These are phyloP conservation scores for Ferdinandea cuprea DNA, from an alignment of 2,888 invertebrate genomes.

Conservation along the genomic window DNA sequence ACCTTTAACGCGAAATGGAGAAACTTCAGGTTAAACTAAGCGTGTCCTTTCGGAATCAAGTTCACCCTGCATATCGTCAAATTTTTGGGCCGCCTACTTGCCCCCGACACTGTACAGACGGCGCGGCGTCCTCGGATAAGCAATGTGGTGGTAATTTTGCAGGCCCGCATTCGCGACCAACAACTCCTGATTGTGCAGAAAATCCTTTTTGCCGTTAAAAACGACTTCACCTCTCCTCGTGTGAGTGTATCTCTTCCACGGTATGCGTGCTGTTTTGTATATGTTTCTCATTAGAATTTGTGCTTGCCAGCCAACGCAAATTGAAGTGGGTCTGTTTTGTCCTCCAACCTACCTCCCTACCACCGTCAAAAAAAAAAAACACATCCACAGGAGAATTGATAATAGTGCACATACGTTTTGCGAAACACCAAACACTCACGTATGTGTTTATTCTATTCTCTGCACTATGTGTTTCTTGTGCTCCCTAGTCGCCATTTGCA, in stretches of 20 bases:
- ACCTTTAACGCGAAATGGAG: no score
- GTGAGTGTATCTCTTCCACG: background rate
- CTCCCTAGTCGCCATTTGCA: slow-evolving; percentile 69
- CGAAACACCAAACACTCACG: slow-evolving; percentile 29
- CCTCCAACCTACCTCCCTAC: slow-evolving; percentile 17
- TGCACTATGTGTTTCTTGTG: slow-evolving; percentile 27
- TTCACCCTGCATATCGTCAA: no score
- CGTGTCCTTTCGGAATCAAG: no score
- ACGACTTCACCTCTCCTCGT: slow-evolving; percentile 23
- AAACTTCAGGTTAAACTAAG: no score
- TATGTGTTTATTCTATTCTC: slow-evolving; percentile 27
- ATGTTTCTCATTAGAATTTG: slow-evolving; percentile 58
- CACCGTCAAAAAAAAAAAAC: no score
- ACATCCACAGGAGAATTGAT: slow-evolving; percentile 61
- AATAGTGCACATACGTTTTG: slow-evolving; percentile 40
- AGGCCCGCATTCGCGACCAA: slow-evolving; percentile 42
- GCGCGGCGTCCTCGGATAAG: no score
- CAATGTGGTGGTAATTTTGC: background rate
- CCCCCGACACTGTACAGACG: no score
- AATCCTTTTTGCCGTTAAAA: slow-evolving; percentile 46
- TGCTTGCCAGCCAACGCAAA: background rate
- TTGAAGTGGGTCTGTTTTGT: background rate
- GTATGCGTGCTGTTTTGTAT: slow-evolving; percentile 5
- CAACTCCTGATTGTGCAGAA: slow-evolving; percentile 58
- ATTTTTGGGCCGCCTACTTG: no score